These are phyloP conservation scores for Monomorium pharaonis DNA, from an alignment of 1,140 invertebrate species.

Conservation along the genomic window DNA sequence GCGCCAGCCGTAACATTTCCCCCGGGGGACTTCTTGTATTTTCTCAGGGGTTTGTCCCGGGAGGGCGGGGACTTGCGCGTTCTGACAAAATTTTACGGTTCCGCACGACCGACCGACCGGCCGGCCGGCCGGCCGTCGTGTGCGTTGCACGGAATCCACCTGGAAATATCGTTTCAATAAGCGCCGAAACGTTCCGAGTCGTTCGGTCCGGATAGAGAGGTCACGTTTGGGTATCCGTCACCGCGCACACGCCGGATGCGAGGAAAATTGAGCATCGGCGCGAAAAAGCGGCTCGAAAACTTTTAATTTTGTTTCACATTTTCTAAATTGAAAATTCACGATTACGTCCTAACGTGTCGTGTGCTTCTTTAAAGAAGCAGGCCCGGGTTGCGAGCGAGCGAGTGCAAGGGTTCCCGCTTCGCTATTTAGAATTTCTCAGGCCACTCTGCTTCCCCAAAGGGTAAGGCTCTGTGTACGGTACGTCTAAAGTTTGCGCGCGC, in stretches of 20 bases:
- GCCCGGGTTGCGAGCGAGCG: not conserved
- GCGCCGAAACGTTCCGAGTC: slow-evolving; percentile 10
- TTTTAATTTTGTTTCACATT: not conserved
- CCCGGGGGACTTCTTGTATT: slow-evolving; percentile 69
- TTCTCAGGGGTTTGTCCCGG: slow-evolving; percentile 70
- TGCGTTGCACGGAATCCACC: not conserved
- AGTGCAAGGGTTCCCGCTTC: not conserved
- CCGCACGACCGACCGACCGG: not conserved
- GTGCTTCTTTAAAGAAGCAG: not conserved
- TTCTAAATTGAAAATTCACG: not conserved
- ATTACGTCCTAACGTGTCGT: not conserved
- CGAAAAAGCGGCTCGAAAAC: not conserved
- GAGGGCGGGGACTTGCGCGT: slow-evolving; percentile 48
- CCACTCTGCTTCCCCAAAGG: not conserved
- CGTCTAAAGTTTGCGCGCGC: slow-evolving; percentile 17
- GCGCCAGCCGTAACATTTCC: slow-evolving; percentile 59
- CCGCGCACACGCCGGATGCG: too few relatives aligned
- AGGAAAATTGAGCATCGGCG: not conserved
- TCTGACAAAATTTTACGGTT: slow-evolving; percentile 69
- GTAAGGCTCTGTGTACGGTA: too few relatives aligned
- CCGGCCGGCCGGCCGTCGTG: not conserved
- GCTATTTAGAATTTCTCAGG: not conserved
- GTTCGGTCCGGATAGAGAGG: not conserved
- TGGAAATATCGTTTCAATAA: slow-evolving; percentile 63
- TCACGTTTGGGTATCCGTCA: not conserved